Evolutionary conservation across 1,140 invertebrate genomes (phyloP), one percentile per base, ranked within the genome.

Genomic region (Oncopodura yosiiana): DNA sequence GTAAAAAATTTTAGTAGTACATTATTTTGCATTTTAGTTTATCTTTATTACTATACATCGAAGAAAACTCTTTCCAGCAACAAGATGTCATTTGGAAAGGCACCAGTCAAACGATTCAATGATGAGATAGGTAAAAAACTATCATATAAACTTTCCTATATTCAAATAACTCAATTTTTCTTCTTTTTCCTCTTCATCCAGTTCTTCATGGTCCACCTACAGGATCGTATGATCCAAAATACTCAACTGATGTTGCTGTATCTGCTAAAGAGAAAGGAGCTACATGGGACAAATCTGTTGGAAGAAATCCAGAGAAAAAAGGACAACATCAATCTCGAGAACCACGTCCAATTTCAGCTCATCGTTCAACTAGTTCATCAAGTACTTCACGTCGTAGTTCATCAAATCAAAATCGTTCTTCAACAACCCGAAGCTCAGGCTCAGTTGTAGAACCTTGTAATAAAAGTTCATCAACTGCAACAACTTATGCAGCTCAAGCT

Each of bases 171-270:
- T 34, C 8, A 9, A 9, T 34, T 34, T 34, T 9, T 34, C 32
- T 8, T 9, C 32, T n/a, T 34, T 34, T 34, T 34, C 14, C 30
- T 34, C 6, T 14, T 9, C 18, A 21, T 18, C 1, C 26, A 53
- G 50, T 30, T 9, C 24, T 14, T 14, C 12, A 39, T 21, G 18
- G 36, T 29, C 53, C 53, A 48, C 30, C 53, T 3, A 24, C 38
- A 16, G 53, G 53, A 42, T 29, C 45, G 1, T 55, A 55, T 11
- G 53, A 55, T 26, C 53, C 53, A 1, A 48, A 55, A 19, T 55
- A 49, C 12, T 3, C 43, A 8, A 55, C 53, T n/a, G 53, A 55
- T 36, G 46, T 55, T 6, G 53, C 36, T 21, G 38, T 26, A 1
- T 23, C 29, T 6, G 36, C 19, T 36, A 19, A 21, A 42, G n/a